These are phyloP conservation scores for Oryzias dopingdopingensis DNA, from an alignment of 2,797 vertebrate species.

Conservation along the genomic window DNA sequence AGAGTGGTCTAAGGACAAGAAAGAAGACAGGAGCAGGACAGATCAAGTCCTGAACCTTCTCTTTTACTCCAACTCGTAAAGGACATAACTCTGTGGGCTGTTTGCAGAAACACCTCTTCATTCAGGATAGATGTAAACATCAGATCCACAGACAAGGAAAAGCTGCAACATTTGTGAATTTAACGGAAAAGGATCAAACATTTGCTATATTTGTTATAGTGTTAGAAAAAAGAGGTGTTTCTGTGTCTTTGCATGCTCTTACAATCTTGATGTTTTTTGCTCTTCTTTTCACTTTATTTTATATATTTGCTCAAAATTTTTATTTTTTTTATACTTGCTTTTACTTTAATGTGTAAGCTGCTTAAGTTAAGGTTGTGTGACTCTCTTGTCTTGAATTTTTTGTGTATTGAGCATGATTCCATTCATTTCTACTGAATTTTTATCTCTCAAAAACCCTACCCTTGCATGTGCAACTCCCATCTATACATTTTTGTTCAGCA, in stretches of 20 bases:
- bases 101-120: conserved; percentile 68
- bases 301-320: conserved; percentile 32
- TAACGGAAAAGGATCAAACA: conserved; percentile 8
- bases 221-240: conserved; percentile 52
- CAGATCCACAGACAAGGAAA: neutral
- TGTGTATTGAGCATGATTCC: conserved; percentile 28
- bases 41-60: conserved; percentile 34
- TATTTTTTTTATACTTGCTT: conserved; percentile 19
- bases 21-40: conserved; percentile 32
- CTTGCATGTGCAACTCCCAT: neutral
- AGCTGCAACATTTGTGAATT: conserved; percentile 12
- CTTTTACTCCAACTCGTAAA: conserved; percentile 59
- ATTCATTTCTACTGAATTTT: neutral
- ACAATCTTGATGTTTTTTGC: conserved; percentile 25
- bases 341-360: conserved; percentile 11
- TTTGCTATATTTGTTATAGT: neutral
- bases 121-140: conserved; percentile 9
- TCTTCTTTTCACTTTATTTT: conserved; percentile 18
- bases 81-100: conserved; percentile 72
- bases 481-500: neutral
- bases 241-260: conserved; percentile 69
- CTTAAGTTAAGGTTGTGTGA: conserved; percentile 5
- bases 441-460: neutral
- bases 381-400: conserved; percentile 11
- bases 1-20: conserved; percentile 42